Evolutionary conservation across 2,888 invertebrate genomes (phyloP).

Genomic region (Melikaiella ostensackeni): DNA sequence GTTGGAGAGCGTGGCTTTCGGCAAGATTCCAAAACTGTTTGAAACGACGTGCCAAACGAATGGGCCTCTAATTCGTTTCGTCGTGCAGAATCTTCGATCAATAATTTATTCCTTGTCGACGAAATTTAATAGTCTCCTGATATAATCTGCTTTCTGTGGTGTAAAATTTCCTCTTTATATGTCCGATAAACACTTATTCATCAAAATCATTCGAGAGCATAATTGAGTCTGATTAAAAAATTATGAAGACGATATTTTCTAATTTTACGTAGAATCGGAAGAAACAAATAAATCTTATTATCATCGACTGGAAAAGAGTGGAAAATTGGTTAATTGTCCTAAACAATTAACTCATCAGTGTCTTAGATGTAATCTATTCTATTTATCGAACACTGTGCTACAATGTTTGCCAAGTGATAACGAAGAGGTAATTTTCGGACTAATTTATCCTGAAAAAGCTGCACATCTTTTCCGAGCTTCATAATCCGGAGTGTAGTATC

Average conservation of each 20-base stretch:
- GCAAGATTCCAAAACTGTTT: conserved; percentile 45
- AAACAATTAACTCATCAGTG: not conserved
- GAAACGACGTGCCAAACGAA: conserved; percentile 45
- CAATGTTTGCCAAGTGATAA: conserved; percentile 19
- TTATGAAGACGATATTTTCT: not conserved
- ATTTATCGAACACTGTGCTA: not conserved
- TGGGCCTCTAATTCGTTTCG: conserved; percentile 43
- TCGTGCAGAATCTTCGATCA: conserved; percentile 8
- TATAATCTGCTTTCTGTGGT: conserved; percentile 43
- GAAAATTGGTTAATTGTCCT: not conserved
- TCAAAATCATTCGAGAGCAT: not conserved
- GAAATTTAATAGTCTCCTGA: conserved; percentile 43
- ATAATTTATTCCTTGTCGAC: conserved; percentile 42
- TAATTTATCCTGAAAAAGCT: conserved; percentile 30
- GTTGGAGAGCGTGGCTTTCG: conserved; percentile 41
- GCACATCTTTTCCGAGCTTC: conserved; percentile 22
- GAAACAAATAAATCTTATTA: not conserved
- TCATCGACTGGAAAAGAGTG: not conserved
- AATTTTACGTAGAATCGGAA: not conserved
- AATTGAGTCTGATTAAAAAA: not conserved
- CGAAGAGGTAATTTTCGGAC: conserved; percentile 22
- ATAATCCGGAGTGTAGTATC: conserved; percentile 34
- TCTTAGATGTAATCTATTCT: not conserved
- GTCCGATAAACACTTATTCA: not conserved
- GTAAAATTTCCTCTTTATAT: conserved; percentile 36